phyloP scores from a whole-genome alignment of 2,113 vertebrate genomes.

The Siphamia tubifer region DNA sequence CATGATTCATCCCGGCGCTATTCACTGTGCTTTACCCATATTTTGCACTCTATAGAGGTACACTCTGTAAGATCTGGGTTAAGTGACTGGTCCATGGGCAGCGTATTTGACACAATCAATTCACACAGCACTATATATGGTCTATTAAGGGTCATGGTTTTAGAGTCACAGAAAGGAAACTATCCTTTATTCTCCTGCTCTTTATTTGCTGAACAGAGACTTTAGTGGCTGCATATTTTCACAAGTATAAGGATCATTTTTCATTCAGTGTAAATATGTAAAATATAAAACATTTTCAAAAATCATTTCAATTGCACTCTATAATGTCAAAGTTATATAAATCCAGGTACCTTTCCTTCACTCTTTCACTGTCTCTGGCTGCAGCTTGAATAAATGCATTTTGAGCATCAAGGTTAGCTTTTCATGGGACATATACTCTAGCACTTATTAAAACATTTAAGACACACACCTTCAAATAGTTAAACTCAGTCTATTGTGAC shows the following conservation, averaged over 20 bases:
- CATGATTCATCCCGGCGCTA: constrained; percentile 34
- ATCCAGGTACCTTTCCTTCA: too few species aligned
- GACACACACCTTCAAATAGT: too few species aligned
- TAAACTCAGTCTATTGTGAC: not conserved
- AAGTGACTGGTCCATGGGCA: constrained; percentile 30
- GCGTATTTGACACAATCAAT: not conserved
- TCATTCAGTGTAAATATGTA: too few species aligned
- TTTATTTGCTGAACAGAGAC: not conserved
- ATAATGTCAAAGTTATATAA: not conserved
- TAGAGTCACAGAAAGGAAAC: not conserved
- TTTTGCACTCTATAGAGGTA: constrained; percentile 19
- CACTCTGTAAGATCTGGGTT: constrained; percentile 22
- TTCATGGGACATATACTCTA: too few species aligned
- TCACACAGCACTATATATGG: not conserved
- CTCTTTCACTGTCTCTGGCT: not conserved
- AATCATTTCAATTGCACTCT: too few species aligned
- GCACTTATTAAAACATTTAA: too few species aligned
- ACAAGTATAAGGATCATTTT: too few species aligned
- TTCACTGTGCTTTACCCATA: constrained; percentile 17
- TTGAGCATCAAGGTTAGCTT: too few species aligned
- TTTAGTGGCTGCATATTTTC: too few species aligned
- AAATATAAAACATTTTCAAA: too few species aligned
- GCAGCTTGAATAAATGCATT: not conserved
- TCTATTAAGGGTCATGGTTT: not conserved
- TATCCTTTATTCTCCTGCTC: not conserved